These are phyloP conservation scores for Meriones psammophilus DNA, from an alignment of 2,797 vertebrate species.

Conservation along the genomic window DNA sequence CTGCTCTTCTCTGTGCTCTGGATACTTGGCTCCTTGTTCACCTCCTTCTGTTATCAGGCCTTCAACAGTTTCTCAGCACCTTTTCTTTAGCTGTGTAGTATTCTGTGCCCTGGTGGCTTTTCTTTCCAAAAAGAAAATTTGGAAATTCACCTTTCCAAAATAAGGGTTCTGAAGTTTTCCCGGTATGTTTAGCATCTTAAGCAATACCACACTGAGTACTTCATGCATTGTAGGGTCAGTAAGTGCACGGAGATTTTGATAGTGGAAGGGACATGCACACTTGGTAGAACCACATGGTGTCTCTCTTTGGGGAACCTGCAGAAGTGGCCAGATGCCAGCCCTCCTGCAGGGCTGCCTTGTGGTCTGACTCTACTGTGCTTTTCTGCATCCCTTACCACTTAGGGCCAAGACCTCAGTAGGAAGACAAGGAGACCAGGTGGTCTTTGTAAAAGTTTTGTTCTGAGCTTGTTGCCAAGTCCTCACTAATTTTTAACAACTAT, in stretches of 20 bases:
- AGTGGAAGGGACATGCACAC: no score
- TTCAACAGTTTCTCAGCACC: neutral
- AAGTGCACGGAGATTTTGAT: no score
- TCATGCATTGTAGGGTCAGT: neutral
- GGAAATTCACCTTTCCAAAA: neutral
- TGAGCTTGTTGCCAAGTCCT: slow-evolving; percentile 31
- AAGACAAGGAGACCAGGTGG: neutral
- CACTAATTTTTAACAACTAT: slow-evolving; percentile 9
- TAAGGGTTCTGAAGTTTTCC: neutral
- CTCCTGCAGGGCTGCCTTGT: neutral
- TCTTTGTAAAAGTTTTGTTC: neutral
- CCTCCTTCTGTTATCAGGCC: neutral
- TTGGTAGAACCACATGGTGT: no score
- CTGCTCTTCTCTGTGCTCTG: slow-evolving; percentile 5
- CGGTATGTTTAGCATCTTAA: slow-evolving; percentile 12
- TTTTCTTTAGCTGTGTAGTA: slow-evolving; percentile 24
- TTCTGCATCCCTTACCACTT: neutral
- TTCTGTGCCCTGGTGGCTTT: neutral
- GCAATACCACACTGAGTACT: neutral
- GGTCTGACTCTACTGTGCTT: neutral
- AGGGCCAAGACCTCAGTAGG: neutral
- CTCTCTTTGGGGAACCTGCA: neutral
- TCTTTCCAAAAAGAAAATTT: no score
- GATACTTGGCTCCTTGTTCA: neutral
- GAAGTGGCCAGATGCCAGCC: neutral